A percentile compares a stretch with the other conserved stretches of the same genome.
These are phyloP conservation scores for Anthoptus insignis DNA, from an alignment of 2,888 invertebrate genomes.

Conservation along the genomic window DNA sequence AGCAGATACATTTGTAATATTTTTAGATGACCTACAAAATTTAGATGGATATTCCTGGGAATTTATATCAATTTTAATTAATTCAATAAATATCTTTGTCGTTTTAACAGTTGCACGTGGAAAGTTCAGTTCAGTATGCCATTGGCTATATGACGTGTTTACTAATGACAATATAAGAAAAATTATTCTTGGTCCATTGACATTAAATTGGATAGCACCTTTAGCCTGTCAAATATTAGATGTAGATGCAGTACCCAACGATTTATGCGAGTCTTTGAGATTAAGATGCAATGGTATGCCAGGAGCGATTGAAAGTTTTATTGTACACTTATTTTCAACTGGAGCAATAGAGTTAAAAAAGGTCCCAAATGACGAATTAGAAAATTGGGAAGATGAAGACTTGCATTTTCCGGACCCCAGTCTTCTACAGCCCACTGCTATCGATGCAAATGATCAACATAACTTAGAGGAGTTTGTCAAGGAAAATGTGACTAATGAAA, in stretches of 20 bases:
- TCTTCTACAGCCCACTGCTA: constrained; percentile 69
- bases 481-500: constrained; percentile 61
- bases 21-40: constrained; percentile 83
- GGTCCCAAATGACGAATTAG: constrained; percentile 60
- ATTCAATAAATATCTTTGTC: constrained; percentile 66
- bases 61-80: constrained; percentile 69
- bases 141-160: constrained; percentile 77
- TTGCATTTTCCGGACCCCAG: constrained; percentile 71
- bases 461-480: constrained; percentile 62
- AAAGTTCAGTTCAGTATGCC: constrained; percentile 69
- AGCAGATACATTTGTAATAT: constrained; percentile 64
- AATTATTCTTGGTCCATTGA: constrained; percentile 74
- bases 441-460: constrained; percentile 64
- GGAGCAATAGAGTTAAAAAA: constrained; percentile 73
- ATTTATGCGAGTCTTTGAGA: constrained; percentile 78
- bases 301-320: constrained; percentile 82
- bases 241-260: constrained; percentile 84
- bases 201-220: constrained; percentile 70
- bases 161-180: constrained; percentile 72
- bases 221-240: constrained; percentile 88
- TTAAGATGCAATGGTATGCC: constrained; percentile 82
- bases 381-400: constrained; percentile 58
- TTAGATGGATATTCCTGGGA: constrained; percentile 80
- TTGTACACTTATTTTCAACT: constrained; percentile 81
- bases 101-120: constrained; percentile 71